phyloP scores from a whole-genome alignment of 2,113 vertebrate genomes.

The Anolis carolinensis region DNA sequence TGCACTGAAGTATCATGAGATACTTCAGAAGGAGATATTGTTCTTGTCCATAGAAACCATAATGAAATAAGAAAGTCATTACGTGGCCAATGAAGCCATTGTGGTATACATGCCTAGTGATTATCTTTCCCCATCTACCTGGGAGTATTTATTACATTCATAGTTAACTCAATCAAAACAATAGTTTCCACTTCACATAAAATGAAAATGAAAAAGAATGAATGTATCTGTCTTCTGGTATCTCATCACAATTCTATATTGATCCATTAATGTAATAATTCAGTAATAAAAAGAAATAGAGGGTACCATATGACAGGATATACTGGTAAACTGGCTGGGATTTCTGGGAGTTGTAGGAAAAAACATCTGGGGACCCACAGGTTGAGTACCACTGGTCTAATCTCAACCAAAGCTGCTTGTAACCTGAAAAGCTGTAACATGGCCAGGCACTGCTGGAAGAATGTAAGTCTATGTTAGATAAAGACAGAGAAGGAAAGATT shows the following conservation, averaged over 20 bases:
- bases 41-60: neutral
- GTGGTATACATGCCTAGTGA: neutral
- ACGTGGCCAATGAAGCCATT: neutral
- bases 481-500: conserved; percentile 38
- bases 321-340: no score
- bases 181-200: neutral
- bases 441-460: conserved; percentile 17
- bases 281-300: no score
- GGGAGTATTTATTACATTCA: neutral
- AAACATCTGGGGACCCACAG: no score
- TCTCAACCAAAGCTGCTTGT: fast-evolving
- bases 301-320: no score
- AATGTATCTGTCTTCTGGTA: neutral
- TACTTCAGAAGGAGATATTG: neutral
- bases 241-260: neutral
- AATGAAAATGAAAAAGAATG: neutral
- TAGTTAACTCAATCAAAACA: neutral
- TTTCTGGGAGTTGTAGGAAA: no score
- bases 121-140: neutral
- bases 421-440: neutral
- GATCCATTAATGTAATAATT: neutral
- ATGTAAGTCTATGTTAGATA: conserved; percentile 29
- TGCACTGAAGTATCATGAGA: neutral
- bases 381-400: no score
- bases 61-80: neutral